Base-by-base conservation (phyloP, 2,797 vertebrate species). In the Anguilla marmorata region DNA sequence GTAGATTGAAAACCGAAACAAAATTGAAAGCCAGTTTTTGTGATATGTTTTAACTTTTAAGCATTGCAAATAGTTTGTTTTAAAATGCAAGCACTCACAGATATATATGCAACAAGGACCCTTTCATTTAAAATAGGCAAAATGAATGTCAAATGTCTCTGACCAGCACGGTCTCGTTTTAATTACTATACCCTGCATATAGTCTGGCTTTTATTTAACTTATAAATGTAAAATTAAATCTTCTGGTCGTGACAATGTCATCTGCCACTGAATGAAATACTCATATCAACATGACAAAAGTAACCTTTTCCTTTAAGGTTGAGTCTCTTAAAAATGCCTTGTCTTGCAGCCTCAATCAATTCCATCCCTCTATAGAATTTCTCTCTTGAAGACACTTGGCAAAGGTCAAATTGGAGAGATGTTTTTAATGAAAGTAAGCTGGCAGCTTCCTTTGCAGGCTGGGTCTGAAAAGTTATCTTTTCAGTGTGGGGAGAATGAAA, bases 161-260 rank as follows among this genome's bases (percentile, higher is more conserved):
- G 92, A 94, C 93, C 24, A 2, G 19, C 92, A 91, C 93, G 93
- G 92, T 88, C 87, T 85, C 88, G 41, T 92, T 93, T 94, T 92
- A 94, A 94, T 96, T 92, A 91, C 88, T 88, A 90, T 93, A 88
- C 90, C 84, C 92, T 93, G 93, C 92, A 90, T 91, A 94, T 91
- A 92, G 94, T 94, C 92, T 91, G 89, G 82, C 89, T 89, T 89
- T 91, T 90, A 91, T 93, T 94, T 91, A 92, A 85, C 89, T 85
- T 80, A 52, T 37, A 72, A 88, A 86, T 90, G 92, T 94, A 92
- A 91, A 92, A 94, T 93, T 91, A 86, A 83, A 30, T 88, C 82
- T 6, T 83, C 76, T 89, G 85, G 33, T 90, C 89, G 93, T 90
- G 21, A 87, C 87, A 90, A 91, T 91, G 88, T 89, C 92, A 89